Evolutionary conservation across 1,140 invertebrate genomes (phyloP).

Genomic region (Anadara kagoshimensis): DNA sequence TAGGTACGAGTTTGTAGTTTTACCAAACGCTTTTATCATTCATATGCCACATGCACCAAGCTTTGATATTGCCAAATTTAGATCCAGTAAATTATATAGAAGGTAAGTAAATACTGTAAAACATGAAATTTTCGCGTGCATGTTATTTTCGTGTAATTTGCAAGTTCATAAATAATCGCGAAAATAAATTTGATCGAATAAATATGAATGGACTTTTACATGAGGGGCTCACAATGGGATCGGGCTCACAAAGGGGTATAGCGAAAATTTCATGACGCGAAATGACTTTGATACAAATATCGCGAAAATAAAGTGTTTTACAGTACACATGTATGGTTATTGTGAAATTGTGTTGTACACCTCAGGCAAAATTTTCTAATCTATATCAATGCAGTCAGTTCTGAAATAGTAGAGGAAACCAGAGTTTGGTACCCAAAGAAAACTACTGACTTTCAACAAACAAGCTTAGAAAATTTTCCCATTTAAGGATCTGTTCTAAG

Average conservation of each 20-base stretch:
- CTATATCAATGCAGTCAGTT: background rate
- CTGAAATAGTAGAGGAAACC: background rate
- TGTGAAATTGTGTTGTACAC: background rate
- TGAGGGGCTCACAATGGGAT: no score
- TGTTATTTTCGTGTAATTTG: no score
- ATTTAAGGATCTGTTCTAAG: no score
- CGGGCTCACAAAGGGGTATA: no score
- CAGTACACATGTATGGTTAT: no score
- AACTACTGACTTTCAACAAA: background rate
- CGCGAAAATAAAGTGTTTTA: no score
- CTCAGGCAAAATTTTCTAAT: background rate
- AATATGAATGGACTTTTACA: no score
- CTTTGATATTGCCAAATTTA: slow-evolving; percentile 92
- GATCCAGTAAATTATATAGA: slow-evolving; percentile 86
- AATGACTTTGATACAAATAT: no score
- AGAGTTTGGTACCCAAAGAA: background rate
- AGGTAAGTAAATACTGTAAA: slow-evolving; percentile 68
- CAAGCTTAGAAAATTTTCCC: background rate
- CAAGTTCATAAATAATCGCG: no score
- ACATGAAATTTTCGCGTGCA: no score
- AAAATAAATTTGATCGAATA: no score
- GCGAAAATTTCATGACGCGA: no score
- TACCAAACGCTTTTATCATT: slow-evolving; percentile 93
- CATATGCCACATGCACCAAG: slow-evolving; percentile 95
- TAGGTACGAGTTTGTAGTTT: slow-evolving; percentile 86